phyloP scores from a whole-genome alignment of 2,113 vertebrate species.

The Peucedramus taeniatus region DNA sequence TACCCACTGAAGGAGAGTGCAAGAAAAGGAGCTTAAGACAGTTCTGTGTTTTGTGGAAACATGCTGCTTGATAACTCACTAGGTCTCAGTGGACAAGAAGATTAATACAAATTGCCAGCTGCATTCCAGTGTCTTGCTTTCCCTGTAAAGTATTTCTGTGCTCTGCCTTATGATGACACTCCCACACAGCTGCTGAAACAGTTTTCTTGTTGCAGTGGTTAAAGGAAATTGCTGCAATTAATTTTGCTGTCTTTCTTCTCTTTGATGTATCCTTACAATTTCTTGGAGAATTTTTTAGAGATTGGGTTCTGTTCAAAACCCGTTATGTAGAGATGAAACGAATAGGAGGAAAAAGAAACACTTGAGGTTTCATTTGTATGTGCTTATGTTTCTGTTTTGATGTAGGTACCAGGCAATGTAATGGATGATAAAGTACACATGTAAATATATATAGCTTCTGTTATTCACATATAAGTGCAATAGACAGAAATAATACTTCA shows the following conservation, averaged over 20 bases:
- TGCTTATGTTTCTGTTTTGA: background rate
- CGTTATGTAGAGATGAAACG: background rate
- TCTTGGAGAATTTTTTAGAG: slow-evolving; percentile 34
- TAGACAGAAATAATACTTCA: background rate
- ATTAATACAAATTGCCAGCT: slow-evolving; percentile 42
- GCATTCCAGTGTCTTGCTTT: slow-evolving; percentile 44
- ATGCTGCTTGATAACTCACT: background rate
- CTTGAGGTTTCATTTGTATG: background rate
- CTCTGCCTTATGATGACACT: slow-evolving; percentile 53
- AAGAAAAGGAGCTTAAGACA: background rate
- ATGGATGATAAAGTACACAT: background rate
- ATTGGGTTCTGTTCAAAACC: slow-evolving; percentile 53
- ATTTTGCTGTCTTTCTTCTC: slow-evolving; percentile 63
- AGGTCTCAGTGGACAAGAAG: slow-evolving; percentile 39
- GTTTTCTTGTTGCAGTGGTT: slow-evolving; percentile 43
- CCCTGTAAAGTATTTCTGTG: slow-evolving; percentile 46
- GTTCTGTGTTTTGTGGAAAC: slow-evolving; percentile 30
- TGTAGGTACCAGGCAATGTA: background rate
- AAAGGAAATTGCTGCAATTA: slow-evolving; percentile 72
- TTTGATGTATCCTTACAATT: slow-evolving; percentile 68
- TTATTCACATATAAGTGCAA: background rate
- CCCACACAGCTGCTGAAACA: slow-evolving; percentile 62
- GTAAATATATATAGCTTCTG: background rate
- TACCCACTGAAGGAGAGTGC: background rate
- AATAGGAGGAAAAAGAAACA: background rate